Base-by-base conservation (phyloP, 2,888 invertebrate genomes). In the Campoplex nolae region DNA sequence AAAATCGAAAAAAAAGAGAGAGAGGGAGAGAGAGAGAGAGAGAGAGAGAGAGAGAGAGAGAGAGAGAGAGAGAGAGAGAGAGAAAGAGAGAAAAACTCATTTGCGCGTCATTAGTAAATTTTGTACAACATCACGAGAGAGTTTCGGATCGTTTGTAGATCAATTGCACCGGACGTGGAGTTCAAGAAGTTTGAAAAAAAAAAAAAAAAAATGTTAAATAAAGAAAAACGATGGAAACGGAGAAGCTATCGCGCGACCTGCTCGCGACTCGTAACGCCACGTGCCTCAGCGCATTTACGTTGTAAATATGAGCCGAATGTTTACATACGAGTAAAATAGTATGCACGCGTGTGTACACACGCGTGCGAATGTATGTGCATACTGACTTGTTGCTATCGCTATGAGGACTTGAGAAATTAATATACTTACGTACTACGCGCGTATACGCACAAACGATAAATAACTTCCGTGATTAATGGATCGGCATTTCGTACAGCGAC, bases 191-290 rank as follows among this genome's bases (percentile, higher is more conserved):
- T 48, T 18, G 38, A 7, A 13, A 1, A 67, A 62, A 35, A 73
- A 62, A 7, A 13, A 1, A 67, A 62, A 35, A 73, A 62, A 45
- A 35, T 48, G 54, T 35, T 45, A 35, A 42, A 35, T 42, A 74
- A 38, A 38, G 38, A 48, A 67, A 45, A 70, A 58, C 54, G 42
- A 56, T 74, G 70, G 65, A 86, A 86, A 79, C 56, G 16, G 23
- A 62, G 86, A 76, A 82, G 83, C 32, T 83, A 83, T 79, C 79
- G 83, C 68, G 68, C 77, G 82, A 78, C 73, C 82, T 73, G 68
- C 79, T 62, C 75, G 68, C 75, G 62, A 79, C 71, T 76, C 76
- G 74, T 56, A 86, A 75, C 38, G 38, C 42, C 78, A 86, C 85
- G 70, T 75, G 78, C 68, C 70, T 70, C 28, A 65, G n/a, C 42